Evolutionary conservation across 2,888 invertebrate genomes (phyloP).

Genomic region (Phengaris arion): DNA sequence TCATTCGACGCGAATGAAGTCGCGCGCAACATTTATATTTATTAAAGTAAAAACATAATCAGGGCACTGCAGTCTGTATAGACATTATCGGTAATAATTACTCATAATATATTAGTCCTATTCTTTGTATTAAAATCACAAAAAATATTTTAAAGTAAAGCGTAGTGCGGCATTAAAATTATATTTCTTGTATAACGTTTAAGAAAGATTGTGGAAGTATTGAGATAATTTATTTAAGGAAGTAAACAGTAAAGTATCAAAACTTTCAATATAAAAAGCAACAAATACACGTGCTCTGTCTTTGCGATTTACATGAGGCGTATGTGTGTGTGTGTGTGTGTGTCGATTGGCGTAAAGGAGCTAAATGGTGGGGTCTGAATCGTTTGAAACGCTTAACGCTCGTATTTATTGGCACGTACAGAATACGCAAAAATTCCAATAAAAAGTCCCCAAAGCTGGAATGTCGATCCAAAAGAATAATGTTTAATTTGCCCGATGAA

Average conservation of each 20-base stretch:
- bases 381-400: conserved; percentile 57
- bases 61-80: too few species aligned
- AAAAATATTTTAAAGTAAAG: too few species aligned
- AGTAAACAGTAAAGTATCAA: conserved; percentile 51
- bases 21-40: too few species aligned
- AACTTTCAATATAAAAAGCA: conserved; percentile 48
- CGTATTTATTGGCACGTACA: conserved; percentile 77
- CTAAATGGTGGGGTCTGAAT: conserved; percentile 69
- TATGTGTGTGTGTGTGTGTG: conserved; percentile 45
- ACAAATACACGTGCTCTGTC: conserved; percentile 74
- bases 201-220: too few species aligned
- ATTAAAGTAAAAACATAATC: too few species aligned
- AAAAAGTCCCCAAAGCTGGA: conserved; percentile 64
- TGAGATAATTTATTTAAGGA: too few species aligned
- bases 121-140: too few species aligned
- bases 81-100: too few species aligned
- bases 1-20: too few species aligned
- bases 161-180: too few species aligned
- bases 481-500: conserved; percentile 73
- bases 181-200: too few species aligned
- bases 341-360: conserved; percentile 69
- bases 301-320: conserved; percentile 71
- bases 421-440: conserved; percentile 77
- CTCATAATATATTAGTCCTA: too few species aligned
- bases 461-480: conserved; percentile 72